These are phyloP conservation scores for Parthenolecanium corni DNA, from an alignment of 2,888 invertebrate genomes.

Conservation along the genomic window DNA sequence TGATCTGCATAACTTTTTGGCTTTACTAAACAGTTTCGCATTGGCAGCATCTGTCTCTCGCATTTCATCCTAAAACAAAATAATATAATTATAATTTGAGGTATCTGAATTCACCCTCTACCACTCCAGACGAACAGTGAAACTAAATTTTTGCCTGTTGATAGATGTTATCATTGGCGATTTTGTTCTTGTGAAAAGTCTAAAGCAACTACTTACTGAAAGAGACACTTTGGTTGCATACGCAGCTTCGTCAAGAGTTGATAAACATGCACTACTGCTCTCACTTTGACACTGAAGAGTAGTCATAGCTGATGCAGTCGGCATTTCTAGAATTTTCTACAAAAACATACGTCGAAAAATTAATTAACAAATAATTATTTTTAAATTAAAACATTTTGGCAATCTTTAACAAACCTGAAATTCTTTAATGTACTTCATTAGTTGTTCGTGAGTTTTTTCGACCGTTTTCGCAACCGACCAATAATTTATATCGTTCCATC, in stretches of 20 bases:
- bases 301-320: constrained; percentile 45
- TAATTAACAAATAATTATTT: too few species aligned
- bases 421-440: constrained; percentile 76
- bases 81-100: too few species aligned
- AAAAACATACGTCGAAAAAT: constrained; percentile 31
- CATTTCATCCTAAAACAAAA: constrained; percentile 5
- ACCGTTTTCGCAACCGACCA: constrained; percentile 85
- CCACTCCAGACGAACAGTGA: too few species aligned
- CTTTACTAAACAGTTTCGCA: constrained; percentile 45
- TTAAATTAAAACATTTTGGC: too few species aligned
- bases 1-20: constrained; percentile 53
- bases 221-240: background rate
- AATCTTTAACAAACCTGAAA: constrained; percentile 49
- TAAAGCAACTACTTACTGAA: background rate
- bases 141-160: too few species aligned
- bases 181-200: background rate
- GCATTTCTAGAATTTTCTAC: constrained; percentile 46
- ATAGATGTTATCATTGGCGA: too few species aligned
- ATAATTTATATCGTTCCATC: constrained; percentile 90
- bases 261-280: background rate
- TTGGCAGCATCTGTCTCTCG: background rate
- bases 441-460: constrained; percentile 71
- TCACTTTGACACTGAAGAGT: background rate
- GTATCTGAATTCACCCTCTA: too few species aligned
- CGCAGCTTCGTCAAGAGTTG: background rate